Conservation (phyloP, 2,797 vertebrate genomes). For the Enteromius afrohamiltoni region DNA sequence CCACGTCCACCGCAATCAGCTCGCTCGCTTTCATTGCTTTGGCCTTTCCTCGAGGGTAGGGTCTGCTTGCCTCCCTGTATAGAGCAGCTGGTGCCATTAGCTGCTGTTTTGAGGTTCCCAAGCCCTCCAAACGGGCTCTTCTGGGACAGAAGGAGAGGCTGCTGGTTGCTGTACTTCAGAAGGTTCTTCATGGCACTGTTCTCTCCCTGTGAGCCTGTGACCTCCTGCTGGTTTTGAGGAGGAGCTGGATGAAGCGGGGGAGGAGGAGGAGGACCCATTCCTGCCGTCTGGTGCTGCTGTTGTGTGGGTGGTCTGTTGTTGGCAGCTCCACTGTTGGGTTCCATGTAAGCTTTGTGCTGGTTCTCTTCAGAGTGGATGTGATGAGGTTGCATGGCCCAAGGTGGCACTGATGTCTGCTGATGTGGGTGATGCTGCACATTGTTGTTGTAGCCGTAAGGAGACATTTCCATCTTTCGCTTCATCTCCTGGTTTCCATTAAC, state of each 20-base stretch:
- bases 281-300: slow-evolving; percentile 58
- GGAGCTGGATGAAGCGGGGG: slow-evolving; percentile 69
- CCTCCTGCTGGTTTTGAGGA: slow-evolving; percentile 74
- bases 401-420: slow-evolving; percentile 78
- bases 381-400: slow-evolving; percentile 80
- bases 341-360: slow-evolving; percentile 86
- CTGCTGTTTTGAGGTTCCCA: slow-evolving; percentile 85
- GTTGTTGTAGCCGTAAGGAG: slow-evolving; percentile 70
- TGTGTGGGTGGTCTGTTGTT: slow-evolving; percentile 59
- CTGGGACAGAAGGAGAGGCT: slow-evolving; percentile 86
- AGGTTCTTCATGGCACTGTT: slow-evolving; percentile 94
- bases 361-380: slow-evolving; percentile 84
- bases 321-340: slow-evolving; percentile 79
- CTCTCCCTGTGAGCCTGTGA: slow-evolving; percentile 80
- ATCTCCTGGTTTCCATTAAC: slow-evolving; percentile 75
- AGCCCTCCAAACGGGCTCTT: slow-evolving; percentile 89
- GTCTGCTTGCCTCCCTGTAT: slow-evolving; percentile 83
- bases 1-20: slow-evolving; percentile 87
- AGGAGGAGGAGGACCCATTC: slow-evolving; percentile 75
- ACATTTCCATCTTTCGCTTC: slow-evolving; percentile 89
- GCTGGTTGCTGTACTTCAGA: slow-evolving; percentile 94
- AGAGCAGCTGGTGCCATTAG: slow-evolving; percentile 85
- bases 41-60: slow-evolving; percentile 80
- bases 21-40: slow-evolving; percentile 80
- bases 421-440: slow-evolving; percentile 78